phyloP scores from a whole-genome alignment of 2,888 invertebrate species.

The Drosophila anomalata region DNA sequence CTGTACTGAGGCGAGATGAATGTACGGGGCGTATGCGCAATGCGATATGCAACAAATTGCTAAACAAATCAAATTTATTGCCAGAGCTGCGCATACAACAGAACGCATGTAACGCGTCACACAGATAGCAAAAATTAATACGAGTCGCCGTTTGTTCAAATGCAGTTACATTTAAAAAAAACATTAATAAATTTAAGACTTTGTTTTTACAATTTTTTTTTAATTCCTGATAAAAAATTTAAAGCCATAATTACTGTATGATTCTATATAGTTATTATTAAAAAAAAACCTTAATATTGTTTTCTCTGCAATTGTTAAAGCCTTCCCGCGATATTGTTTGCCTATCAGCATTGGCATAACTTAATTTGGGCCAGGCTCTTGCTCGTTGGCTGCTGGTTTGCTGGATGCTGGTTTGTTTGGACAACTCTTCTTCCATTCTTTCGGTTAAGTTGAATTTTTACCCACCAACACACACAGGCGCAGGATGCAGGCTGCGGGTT shows the following conservation, averaged over 20 bases:
- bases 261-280: too few species aligned
- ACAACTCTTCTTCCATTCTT: constrained; percentile 39
- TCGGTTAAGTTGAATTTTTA: constrained; percentile 62
- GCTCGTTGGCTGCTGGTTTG: constrained; percentile 39
- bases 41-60: constrained; percentile 80
- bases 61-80: constrained; percentile 79
- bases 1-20: constrained; percentile 60
- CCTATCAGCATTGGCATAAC: constrained; percentile 72
- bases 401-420: constrained; percentile 20
- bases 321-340: constrained; percentile 30
- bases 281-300: background rate
- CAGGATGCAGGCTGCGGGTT: background rate
- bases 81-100: constrained; percentile 33
- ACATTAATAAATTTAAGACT: background rate
- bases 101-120: constrained; percentile 65
- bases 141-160: constrained; percentile 49
- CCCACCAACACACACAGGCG: constrained; percentile 12
- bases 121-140: constrained; percentile 73
- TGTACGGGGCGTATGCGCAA: constrained; percentile 78
- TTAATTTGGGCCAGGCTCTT: constrained; percentile 57
- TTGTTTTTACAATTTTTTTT: too few species aligned
- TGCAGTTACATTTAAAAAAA: constrained; percentile 5
- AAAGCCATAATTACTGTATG: background rate
- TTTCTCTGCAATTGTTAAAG: constrained; percentile 17
- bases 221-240: background rate